Percentiles rank a stretch among this genome's conserved stretches.
Evolutionary conservation across 1,140 invertebrate species (phyloP).

Genomic region (Neodiprion lecontei): DNA sequence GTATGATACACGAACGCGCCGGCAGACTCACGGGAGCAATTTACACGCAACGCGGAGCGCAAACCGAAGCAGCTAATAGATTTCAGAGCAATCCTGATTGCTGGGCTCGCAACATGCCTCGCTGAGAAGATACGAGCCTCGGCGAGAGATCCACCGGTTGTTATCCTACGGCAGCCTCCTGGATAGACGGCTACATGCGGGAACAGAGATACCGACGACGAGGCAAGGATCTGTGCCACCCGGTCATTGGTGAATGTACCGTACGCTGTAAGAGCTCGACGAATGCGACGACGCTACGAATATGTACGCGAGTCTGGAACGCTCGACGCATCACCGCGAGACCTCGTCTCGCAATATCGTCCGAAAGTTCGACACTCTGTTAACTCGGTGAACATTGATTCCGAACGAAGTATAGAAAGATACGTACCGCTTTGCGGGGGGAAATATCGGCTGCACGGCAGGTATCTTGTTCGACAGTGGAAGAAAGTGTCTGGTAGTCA

Average conservation of each 20-base stretch:
- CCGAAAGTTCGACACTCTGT: too few relatives aligned
- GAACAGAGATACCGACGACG: constrained; percentile 35
- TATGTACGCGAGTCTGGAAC: background rate
- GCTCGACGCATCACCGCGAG: too few relatives aligned
- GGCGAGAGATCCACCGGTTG: background rate
- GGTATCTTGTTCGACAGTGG: too few relatives aligned
- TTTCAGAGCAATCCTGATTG: background rate
- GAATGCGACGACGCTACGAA: background rate
- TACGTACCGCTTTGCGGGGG: too few relatives aligned
- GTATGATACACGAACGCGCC: too few relatives aligned
- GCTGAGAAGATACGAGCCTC: background rate
- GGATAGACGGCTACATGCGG: background rate
- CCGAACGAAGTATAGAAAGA: too few relatives aligned
- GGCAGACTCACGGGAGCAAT: too few relatives aligned
- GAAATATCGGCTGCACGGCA: too few relatives aligned
- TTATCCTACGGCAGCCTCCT: background rate
- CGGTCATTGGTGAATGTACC: constrained; percentile 62
- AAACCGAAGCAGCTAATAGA: background rate
- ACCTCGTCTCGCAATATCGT: too few relatives aligned
- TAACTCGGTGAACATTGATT: too few relatives aligned
- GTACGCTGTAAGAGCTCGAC: constrained; percentile 31
- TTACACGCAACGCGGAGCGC: too few relatives aligned
- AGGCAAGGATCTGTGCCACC: constrained; percentile 59
- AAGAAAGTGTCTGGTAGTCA: too few relatives aligned
- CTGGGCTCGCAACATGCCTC: background rate